A percentile compares a stretch with the other conserved stretches of the same genome.
Conservation (phyloP, 2,113 vertebrate genomes). For the Pseudorectes ferrugineus region DNA sequence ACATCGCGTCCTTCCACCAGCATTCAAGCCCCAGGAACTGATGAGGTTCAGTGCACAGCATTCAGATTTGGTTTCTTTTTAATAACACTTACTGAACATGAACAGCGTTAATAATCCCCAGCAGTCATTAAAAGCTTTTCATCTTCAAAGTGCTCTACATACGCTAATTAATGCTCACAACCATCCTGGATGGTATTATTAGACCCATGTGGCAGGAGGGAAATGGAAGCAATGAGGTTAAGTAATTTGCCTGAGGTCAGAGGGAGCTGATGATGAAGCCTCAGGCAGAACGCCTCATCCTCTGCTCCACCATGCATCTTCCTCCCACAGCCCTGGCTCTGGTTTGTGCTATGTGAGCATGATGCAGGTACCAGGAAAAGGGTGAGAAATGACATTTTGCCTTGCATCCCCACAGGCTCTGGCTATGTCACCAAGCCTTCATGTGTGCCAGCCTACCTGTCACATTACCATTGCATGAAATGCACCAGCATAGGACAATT, state of each 20-base stretch:
- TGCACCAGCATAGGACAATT: accelerated
- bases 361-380: background rate
- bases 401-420: background rate
- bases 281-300: background rate
- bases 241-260: slow-evolving; percentile 37
- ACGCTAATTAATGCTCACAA: slow-evolving; percentile 59
- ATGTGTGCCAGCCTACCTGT: accelerated
- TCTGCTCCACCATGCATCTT: background rate
- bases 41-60: slow-evolving; percentile 34
- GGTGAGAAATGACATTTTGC: background rate
- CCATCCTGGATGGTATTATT: slow-evolving; percentile 27
- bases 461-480: background rate
- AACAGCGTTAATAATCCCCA: slow-evolving; percentile 36
- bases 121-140: slow-evolving; percentile 51
- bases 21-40: slow-evolving; percentile 21
- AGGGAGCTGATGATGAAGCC: background rate
- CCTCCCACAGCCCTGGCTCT: background rate
- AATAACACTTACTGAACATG: slow-evolving; percentile 47
- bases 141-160: slow-evolving; percentile 57
- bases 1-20: background rate
- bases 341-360: background rate
- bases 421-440: background rate
- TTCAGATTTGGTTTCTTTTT: slow-evolving; percentile 47
- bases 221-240: slow-evolving; percentile 46
- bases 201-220: slow-evolving; percentile 36